Percentiles rank a stretch among this genome's conserved stretches.
phyloP scores from a whole-genome alignment of 2,113 vertebrate genomes.

The Morone chrysops region DNA sequence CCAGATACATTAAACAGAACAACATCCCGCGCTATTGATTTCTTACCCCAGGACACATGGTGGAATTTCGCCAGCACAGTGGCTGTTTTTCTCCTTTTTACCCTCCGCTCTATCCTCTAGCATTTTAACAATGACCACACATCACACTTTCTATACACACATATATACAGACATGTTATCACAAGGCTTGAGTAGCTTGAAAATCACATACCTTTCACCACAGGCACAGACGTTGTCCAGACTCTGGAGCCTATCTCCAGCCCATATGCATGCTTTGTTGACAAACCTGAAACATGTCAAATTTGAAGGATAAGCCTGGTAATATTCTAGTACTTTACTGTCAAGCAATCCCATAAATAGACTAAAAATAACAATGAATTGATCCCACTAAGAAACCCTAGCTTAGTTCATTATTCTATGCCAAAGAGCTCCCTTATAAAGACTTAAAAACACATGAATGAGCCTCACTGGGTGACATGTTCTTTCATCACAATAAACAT shows the following conservation, averaged over 20 bases:
- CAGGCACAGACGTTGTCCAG: constrained; percentile 79
- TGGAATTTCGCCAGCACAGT: background rate
- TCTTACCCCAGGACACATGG: background rate
- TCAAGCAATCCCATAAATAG: background rate
- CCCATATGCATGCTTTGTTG: constrained; percentile 62
- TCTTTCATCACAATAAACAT: background rate
- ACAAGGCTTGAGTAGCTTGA: background rate
- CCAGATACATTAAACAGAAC: background rate
- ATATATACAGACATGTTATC: background rate
- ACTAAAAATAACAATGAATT: background rate
- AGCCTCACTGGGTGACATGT: background rate
- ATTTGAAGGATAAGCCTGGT: background rate
- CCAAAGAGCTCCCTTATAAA: background rate
- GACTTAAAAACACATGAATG: background rate
- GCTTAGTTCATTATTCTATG: background rate
- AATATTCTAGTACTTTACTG: background rate
- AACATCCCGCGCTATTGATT: background rate
- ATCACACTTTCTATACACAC: background rate
- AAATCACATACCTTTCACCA: constrained; percentile 72
- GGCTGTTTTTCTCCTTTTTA: background rate
- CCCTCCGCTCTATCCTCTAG: background rate
- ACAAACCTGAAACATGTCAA: constrained; percentile 62
- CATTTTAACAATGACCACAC: background rate
- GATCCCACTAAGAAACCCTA: too few species aligned
- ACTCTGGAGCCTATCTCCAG: constrained; percentile 70